These are phyloP conservation scores for Scaeva pyrastri DNA, from an alignment of 2,888 invertebrate genomes.

Conservation along the genomic window DNA sequence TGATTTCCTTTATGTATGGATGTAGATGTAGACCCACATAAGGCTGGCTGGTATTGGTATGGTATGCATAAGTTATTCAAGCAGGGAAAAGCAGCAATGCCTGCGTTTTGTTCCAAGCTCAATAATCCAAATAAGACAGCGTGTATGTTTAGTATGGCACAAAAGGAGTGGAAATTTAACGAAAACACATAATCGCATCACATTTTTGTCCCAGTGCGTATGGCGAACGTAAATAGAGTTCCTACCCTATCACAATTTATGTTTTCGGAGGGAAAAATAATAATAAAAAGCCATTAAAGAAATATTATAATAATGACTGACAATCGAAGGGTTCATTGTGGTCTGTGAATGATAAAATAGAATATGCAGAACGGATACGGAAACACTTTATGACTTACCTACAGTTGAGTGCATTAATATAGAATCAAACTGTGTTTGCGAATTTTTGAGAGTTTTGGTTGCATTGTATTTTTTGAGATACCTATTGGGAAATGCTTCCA, in stretches of 20 bases:
- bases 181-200: constrained; percentile 71
- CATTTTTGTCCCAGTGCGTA: constrained; percentile 74
- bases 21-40: constrained; percentile 16
- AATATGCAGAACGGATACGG: too few relatives aligned
- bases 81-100: constrained; percentile 16
- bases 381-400: neutral
- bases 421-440: neutral
- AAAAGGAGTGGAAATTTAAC: constrained; percentile 61
- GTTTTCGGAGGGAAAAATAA: constrained; percentile 59
- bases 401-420: neutral
- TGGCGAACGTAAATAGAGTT: constrained; percentile 64
- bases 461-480: too few relatives aligned
- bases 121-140: neutral
- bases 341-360: constrained; percentile 21
- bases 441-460: too few relatives aligned
- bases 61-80: constrained; percentile 56
- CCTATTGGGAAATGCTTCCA: too few relatives aligned
- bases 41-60: constrained; percentile 35
- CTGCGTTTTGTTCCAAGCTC: constrained; percentile 7
- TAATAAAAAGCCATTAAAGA: constrained; percentile 71
- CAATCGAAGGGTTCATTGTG: constrained; percentile 67
- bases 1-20: constrained; percentile 56
- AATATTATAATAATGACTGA: constrained; percentile 68
- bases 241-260: constrained; percentile 28
- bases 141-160: constrained; percentile 8